Evolutionary conservation across 2,888 invertebrate genomes (phyloP), one percentile per base, ranked within the genome.

Genomic region (Campoplex capitator): DNA sequence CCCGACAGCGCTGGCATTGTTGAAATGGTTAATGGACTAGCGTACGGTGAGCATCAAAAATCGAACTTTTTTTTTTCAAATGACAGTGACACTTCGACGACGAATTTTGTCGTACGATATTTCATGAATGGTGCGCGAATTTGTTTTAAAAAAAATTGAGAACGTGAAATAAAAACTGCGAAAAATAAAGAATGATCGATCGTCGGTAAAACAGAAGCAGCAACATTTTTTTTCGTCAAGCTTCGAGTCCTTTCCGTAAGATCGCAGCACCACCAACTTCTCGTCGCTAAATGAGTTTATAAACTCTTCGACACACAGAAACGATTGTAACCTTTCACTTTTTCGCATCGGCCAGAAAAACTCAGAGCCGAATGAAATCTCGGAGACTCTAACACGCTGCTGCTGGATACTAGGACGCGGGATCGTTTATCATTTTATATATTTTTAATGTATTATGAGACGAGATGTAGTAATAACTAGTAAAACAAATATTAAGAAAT

Each of bases 1-100:
- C 93, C 94, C 23, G 95, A 95, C 84, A 94, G 95, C 84, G 94
- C 94, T 23, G 95, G 94, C n/a, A 91, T 93, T 54, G 94, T 94
- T n/a, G 93, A 93, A 83, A 93, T 94, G 92, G 91, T 91, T 48
- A 92, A 93, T 62, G 95, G 95, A 87, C 91, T 94, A 71, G 94
- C 94, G 51, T 95, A 94, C 85, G 95, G 95, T 95, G 91, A 92
- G 92, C 87, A 67, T 73, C 42, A 13, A 16, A 54, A 76, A 56
- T 28, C 23, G 8, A 23, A 11, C 23, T 32, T 54, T 58, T 58
- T 73, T 38, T 73, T 38, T 73, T 51, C 0, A 7, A 75, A 48
- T 13, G 56, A 42, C 28, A 35, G n/a, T 38, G 62, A 65, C 18
- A 11, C 58, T 79, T 73, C 48, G 9, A 51, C 42, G 28, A 62